Evolutionary conservation across 2,797 vertebrate genomes (phyloP), one percentile per base, ranked within the genome.

Genomic region (Tangara arthus): DNA sequence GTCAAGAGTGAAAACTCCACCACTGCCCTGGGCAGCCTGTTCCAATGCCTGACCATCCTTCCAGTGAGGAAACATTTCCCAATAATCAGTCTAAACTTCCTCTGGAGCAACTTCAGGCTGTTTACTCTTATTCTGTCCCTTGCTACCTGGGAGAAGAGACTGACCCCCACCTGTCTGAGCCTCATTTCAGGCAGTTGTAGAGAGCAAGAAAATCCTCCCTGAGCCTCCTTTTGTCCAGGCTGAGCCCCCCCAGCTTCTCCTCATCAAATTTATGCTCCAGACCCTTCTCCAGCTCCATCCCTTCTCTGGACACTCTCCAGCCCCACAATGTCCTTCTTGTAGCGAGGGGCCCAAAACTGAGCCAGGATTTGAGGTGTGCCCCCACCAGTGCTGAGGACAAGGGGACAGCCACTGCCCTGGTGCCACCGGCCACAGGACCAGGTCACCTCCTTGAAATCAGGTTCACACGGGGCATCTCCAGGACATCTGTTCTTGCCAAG

Each of bases 161-260:
- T 17, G 13, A 41, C 8, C 4, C 12, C 16, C 15, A 23, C 7
- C 39, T 24, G 34, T 1, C 46, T 28, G 1, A 78, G 0, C 8
- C 34, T 59, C 39, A 52, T 53, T 16, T 35, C 18, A 71, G 22
- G 46, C 39, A 78, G 6, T 2, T 84, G 13, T 7, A 47, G 34
- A 65, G 66, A 60, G 22, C 8, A 1, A 55, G 16, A 47, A 44
- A 2, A 27, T 65, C 11, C 6, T 16, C 15, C 8, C 41, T 4
- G 30, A 72, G 16, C 19, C 14, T 53, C 30, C 7, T 53, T 78
- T 53, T 32, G 12, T 41, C 22, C 53, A 72, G 50, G 8, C 27
- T 47, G n/a, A 72, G 20, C 1, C 9, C 8, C 13, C 6, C 16
- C 46, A 53, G 13, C 22, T 47, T 28, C 44, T 76, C n/a, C n/a